These are phyloP conservation scores for Lithobates sylvaticus DNA, from an alignment of 2,797 vertebrate species.

Conservation along the genomic window DNA sequence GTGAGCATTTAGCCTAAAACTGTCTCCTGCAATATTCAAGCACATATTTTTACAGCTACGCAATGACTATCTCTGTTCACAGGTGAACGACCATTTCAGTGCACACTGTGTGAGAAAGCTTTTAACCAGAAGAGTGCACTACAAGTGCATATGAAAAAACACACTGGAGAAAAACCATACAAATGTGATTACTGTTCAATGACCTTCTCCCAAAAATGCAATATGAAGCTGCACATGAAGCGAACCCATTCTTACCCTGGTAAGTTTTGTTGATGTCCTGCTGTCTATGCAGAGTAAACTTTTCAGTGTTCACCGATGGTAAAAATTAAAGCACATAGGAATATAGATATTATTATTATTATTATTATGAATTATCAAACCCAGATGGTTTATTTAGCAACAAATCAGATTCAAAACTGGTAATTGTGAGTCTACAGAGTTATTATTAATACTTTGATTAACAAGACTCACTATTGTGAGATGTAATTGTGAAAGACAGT, in stretches of 20 bases:
- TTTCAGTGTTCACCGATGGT: too few relatives aligned
- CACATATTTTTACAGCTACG: neutral
- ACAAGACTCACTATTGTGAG: neutral
- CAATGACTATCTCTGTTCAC: constrained; percentile 41
- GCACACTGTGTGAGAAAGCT: constrained; percentile 91
- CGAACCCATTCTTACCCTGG: constrained; percentile 88
- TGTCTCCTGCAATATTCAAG: neutral
- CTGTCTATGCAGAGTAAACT: neutral
- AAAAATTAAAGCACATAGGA: too few relatives aligned
- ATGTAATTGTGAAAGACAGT: too few relatives aligned
- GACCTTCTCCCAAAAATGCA: constrained; percentile 98
- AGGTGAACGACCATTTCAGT: constrained; percentile 96
- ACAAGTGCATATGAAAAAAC: constrained; percentile 97
- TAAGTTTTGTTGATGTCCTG: constrained; percentile 69
- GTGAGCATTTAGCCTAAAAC: too few relatives aligned
- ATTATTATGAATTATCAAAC: too few relatives aligned
- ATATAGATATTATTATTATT: too few relatives aligned
- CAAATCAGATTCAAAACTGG: neutral
- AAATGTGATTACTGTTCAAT: constrained; percentile 94
- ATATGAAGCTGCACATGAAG: constrained; percentile 99
- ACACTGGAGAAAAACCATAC: constrained; percentile 96
- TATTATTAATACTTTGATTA: neutral
- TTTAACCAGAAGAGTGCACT: constrained; percentile 99
- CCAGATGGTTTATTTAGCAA: too few relatives aligned
- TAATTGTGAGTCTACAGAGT: neutral